Base-by-base conservation (phyloP, 2,113 vertebrate genomes). In the Bostrychus sinensis region DNA sequence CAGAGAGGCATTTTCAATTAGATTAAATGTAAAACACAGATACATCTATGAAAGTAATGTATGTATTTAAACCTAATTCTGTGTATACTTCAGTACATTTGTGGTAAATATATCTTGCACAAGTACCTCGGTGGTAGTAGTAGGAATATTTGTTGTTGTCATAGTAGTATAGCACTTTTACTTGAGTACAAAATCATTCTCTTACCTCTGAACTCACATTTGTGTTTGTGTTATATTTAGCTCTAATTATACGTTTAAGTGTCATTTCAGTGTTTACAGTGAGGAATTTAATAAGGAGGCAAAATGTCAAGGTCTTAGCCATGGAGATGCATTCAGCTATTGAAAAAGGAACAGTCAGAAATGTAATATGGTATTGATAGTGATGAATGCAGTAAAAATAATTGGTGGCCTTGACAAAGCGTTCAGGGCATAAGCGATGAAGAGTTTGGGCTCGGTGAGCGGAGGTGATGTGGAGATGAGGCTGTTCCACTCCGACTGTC, bases 401-500 rank as follows among this genome's bases (percentile, higher is more conserved):
- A 70, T 51, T 23, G 46, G 78, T 75, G 42, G 64, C 36, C 28
- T 75, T 72, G 80, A 75, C 75, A 60, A 68, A 51, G 61, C 57
- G 54, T 76, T 76, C 62, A 70, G 56, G 46, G 66, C 37, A 26
- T 43, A 22, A 51, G 60, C 64, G 72, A 83, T 22, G n/a, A 83
- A 62, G 7, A 14, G 57, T 83, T 81, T 82, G 72, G 54, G 22
- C 72, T 82, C 68, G 16, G 64, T 77, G 72, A 82, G 71, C 73
- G 72, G 75, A 72, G 76, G 67, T 75, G 85, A 86, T 84, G 82
- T 64, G 25, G 54, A 77, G 81, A 72, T 77, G 80, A 79, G 55
- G 71, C 77, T 77, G 73, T 80, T 85, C 74, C 64, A 76, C 77
- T 84, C 83, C 77, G 75, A 69, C 80, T 88, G 84, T 87, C 86